These are phyloP conservation scores for Mythimna lalbum DNA, from an alignment of 2,888 invertebrate genomes.

Conservation along the genomic window DNA sequence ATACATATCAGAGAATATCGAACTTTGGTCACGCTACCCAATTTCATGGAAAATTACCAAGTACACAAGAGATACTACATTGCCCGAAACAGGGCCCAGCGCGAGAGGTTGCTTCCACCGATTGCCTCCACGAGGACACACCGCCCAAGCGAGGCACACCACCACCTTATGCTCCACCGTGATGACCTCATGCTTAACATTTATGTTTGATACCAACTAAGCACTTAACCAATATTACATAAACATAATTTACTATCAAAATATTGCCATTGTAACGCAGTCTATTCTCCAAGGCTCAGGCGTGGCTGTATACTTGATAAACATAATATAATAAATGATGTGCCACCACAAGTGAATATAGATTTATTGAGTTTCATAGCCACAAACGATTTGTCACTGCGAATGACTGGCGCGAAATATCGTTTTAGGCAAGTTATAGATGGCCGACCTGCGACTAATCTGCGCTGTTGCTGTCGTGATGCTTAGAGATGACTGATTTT, in stretches of 20 bases:
- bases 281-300: not conserved
- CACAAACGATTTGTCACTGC: slow-evolving; percentile 54
- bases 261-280: not conserved
- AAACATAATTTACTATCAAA: not conserved
- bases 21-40: no score
- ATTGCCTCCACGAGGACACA: no score
- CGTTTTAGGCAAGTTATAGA: slow-evolving; percentile 17
- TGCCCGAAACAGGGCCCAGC: no score
- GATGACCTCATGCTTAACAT: not conserved
- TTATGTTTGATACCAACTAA: not conserved
- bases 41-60: no score
- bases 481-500: not conserved
- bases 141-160: no score
- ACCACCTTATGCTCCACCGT: no score
- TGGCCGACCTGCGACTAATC: slow-evolving; percentile 9
- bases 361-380: slow-evolving; percentile 59
- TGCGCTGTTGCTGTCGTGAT: not conserved
- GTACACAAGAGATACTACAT: no score
- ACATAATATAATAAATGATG: slow-evolving; percentile 41
- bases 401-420: slow-evolving; percentile 47
- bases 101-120: no score
- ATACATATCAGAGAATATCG: no score
- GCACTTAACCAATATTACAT: not conserved
- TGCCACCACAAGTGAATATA: slow-evolving; percentile 41
- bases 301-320: slow-evolving; percentile 11